Evolutionary conservation across 2,113 vertebrate genomes (phyloP).

Genomic region (Clinocottus analis): DNA sequence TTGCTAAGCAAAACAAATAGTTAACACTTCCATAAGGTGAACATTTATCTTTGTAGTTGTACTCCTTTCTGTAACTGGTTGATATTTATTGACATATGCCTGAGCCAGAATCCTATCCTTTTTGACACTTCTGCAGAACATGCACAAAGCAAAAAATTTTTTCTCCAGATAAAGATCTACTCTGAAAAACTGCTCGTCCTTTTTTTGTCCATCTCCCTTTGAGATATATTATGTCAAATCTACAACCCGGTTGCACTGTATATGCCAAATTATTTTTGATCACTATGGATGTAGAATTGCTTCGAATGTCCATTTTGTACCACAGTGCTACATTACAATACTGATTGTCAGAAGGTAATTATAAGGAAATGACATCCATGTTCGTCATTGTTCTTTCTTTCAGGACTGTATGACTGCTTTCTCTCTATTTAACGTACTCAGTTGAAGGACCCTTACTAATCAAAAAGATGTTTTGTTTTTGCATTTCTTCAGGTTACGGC

Average conservation of each 20-base stretch:
- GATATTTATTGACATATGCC: background rate
- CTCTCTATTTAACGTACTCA: constrained; percentile 4
- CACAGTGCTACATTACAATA: background rate
- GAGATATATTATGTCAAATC: background rate
- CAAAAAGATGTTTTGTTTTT: constrained; percentile 63
- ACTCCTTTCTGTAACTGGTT: constrained; percentile 1
- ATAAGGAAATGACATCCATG: constrained; percentile 5
- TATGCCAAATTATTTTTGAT: background rate
- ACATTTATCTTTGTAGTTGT: no score
- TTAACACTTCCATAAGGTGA: no score
- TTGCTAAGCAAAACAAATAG: constrained; percentile 14
- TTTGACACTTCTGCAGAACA: background rate
- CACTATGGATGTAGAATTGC: background rate
- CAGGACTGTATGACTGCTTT: constrained; percentile 53
- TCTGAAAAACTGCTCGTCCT: constrained; percentile 12
- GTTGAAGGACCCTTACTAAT: constrained; percentile 51
- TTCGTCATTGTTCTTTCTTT: constrained; percentile 27
- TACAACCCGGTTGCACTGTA: background rate
- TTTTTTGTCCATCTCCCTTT: constrained; percentile 9
- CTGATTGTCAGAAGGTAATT: constrained; percentile 20
- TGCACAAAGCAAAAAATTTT: constrained; percentile 4
- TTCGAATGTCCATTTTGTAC: background rate
- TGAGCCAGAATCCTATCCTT: constrained; percentile 2
- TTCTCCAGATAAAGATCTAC: background rate
- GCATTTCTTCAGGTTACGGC: constrained; percentile 90